Percentiles rank a stretch among this genome's conserved stretches.
phyloP scores from a whole-genome alignment of 1,140 invertebrate genomes.

The Pachypsylla venusta region DNA sequence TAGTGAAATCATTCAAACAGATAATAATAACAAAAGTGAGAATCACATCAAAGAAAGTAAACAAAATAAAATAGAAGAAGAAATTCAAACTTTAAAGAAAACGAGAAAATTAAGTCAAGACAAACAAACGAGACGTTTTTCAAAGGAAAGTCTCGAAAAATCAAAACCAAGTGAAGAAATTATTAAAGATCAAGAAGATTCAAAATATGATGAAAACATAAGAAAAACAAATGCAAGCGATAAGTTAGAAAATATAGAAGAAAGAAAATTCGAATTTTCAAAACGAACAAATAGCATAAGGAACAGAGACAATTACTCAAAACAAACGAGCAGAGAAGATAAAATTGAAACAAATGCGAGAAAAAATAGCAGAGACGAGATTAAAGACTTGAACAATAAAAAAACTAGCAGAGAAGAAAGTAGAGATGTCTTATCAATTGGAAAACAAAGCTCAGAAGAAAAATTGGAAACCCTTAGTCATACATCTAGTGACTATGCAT shows the following conservation, averaged over 20 bases:
- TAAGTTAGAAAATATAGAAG: neutral
- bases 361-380: constrained; percentile 9
- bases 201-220: no score
- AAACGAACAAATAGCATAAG: no score
- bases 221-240: no score
- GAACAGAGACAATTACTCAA: constrained; percentile 1
- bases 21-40: neutral
- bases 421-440: neutral
- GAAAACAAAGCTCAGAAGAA: neutral
- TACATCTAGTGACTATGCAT: neutral
- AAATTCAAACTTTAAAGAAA: neutral
- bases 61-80: neutral
- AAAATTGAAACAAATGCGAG: neutral
- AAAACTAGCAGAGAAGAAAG: neutral
- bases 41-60: no score
- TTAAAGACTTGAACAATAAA: neutral
- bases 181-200: neutral
- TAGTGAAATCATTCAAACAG: neutral
- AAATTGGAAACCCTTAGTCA: neutral
- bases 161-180: neutral
- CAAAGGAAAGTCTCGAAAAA: neutral
- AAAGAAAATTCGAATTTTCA: no score
- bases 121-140: neutral
- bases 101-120: neutral
- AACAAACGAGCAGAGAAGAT: neutral